Evolutionary conservation across 2,888 invertebrate species (phyloP), one percentile per base, ranked within the genome.

Genomic region (Hoplodrina ambigua): DNA sequence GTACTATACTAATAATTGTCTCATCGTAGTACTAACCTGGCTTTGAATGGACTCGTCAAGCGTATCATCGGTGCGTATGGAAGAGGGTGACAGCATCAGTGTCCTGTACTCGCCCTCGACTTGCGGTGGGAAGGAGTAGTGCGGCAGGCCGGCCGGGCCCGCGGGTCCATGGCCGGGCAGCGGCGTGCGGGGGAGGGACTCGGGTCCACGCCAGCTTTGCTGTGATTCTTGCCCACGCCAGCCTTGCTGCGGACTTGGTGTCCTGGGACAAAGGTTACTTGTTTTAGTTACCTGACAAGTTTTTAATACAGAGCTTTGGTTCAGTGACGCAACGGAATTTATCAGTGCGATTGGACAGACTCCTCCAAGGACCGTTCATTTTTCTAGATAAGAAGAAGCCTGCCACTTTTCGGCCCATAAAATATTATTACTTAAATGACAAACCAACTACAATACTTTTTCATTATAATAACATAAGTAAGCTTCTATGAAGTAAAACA

Each of bases 171-270:
- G 78, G 8, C 52, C 10, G 13, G 96, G 96, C 81, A 96, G 89
- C 0, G 95, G 94, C 0, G 95, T 94, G 75, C 95, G 91, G 2
- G 96, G 96, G 33, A 97, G 95, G 0, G 95, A 97, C 87, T 96
- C 96, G 41, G 96, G 96, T 52, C 96, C 94, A 58, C 93, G 96
- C 96, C 92, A 96, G 20, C 88, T 86, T 30, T 91, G 83, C 58
- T 96, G 93, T 75, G 97, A 96, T 86, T 96, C 96, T 41, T 96
- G 96, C 53, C 96, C 92, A 55, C 93, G 96, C 96, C 92, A 96
- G 11, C 87, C 85, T 49, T 90, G 83, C 56, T 96, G 93, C 76
- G 97, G 97, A 81, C 97, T 97, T 30, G 96, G 96, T 37, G 93
- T 93, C 89, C 96, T 96, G 84, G 2, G 19, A 37, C 53, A 53